Base-by-base conservation (phyloP, 2,113 vertebrate genomes). In the Caranx ignobilis region DNA sequence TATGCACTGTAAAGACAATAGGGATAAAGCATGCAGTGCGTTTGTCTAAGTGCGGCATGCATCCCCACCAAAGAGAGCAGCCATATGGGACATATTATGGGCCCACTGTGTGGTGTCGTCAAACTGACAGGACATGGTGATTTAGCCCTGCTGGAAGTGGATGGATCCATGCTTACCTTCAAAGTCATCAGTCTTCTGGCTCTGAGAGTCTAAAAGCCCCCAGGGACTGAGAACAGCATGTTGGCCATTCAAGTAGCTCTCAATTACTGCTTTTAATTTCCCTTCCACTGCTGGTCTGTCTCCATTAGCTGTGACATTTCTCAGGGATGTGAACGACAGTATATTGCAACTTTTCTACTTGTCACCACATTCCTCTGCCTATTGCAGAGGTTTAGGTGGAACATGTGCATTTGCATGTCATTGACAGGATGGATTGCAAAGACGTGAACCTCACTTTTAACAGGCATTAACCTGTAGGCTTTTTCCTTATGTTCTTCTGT, bases 251-350 rank as follows among this genome's bases (percentile, higher is more conserved):
- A 84, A 91, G 91, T 64, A 78, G 54, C 71, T 83, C 81, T 86
- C 83, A 87, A 91, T 91, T 89, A 89, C 78, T 90, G 75, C 75
- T 81, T 88, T 87, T 89, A 90, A 90, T 91, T 88, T 79, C 61
- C 74, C 63, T 61, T 70, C 75, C 77, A 52, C 72, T 79, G 75
- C 81, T 71, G 79, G 56, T 87, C 82, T 43, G 60, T 88, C 83
- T 93, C 86, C 81, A 90, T 92, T 93, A 89, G 82, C 63, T 5
- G 47, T 81, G 83, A 84, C 76, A 71, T 87, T 84, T 87, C 57
- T 76, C 71, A n/a, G 68, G 84, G 63, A 87, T 68, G 55, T 74
- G 66, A 84, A 61, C 71, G n/a, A 37, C 55, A 60, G 2, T 41
- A 41, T 41, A 41, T 41, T 55, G 77, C 31, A 54, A 16, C 57